A percentile compares a stretch with the other conserved stretches of the same genome.
Evolutionary conservation across 2,113 vertebrate species (phyloP).

Genomic region (Thunnus maccoyii): DNA sequence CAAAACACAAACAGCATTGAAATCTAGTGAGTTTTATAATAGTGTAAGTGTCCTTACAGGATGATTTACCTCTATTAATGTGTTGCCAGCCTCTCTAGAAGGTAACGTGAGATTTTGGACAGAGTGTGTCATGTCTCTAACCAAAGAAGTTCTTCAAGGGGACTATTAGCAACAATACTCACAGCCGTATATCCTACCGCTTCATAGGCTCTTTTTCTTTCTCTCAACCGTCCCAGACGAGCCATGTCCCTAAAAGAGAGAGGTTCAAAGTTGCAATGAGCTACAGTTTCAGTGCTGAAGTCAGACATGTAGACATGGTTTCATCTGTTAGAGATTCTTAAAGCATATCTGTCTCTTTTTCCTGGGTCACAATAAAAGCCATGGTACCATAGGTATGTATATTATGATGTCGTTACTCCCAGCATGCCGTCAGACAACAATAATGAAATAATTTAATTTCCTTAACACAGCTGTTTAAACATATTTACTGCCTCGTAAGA

Average conservation of each 20-base stretch:
- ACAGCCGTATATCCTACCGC: conserved; percentile 37
- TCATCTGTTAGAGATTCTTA: conserved; percentile 29
- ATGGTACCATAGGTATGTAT: background rate
- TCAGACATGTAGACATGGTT: conserved; percentile 18
- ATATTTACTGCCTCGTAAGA: background rate
- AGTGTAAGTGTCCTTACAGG: conserved; percentile 14
- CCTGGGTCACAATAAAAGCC: background rate
- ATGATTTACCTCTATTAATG: conserved; percentile 54
- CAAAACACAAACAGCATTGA: conserved; percentile 15
- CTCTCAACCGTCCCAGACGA: conserved; percentile 13
- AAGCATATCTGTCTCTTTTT: background rate
- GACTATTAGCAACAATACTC: conserved; percentile 61
- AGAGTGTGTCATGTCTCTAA: conserved; percentile 44
- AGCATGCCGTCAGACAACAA: too few relatives aligned
- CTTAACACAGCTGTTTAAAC: background rate
- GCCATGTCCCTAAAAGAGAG: conserved; percentile 1
- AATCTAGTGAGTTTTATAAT: conserved; percentile 28
- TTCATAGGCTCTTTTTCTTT: conserved; percentile 24
- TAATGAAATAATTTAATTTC: background rate
- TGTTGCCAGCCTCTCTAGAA: conserved; percentile 26
- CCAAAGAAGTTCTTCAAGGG: conserved; percentile 44
- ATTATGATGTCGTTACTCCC: background rate
- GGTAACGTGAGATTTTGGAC: conserved; percentile 49
- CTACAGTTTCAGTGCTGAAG: conserved; percentile 7
- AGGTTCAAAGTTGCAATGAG: conserved; percentile 15